A percentile compares a stretch with the other conserved stretches of the same genome.
These are phyloP conservation scores for Luscinia megarhynchos DNA, from an alignment of 2,797 vertebrate species.

Conservation along the genomic window DNA sequence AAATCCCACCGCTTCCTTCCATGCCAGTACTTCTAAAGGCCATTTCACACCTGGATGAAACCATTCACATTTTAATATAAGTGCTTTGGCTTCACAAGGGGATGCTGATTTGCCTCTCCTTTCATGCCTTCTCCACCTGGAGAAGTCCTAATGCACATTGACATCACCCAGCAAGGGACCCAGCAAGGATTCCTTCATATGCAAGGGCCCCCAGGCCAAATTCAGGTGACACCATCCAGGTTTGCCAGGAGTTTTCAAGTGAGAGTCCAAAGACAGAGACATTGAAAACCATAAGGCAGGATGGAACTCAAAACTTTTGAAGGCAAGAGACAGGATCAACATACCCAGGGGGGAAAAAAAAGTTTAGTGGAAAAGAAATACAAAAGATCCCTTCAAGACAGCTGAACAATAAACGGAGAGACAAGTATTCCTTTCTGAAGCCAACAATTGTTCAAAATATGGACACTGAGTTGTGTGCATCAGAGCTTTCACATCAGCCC, in stretches of 20 bases:
- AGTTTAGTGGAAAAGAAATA: not conserved
- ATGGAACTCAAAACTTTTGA: not conserved
- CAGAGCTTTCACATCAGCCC: not conserved
- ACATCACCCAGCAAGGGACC: not conserved
- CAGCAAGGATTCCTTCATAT: conserved; percentile 21
- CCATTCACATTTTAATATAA: conserved; percentile 37
- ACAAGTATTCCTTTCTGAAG: not conserved
- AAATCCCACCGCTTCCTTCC: not conserved
- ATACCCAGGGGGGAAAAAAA: not conserved
- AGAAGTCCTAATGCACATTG: not conserved
- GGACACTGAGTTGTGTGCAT: not conserved
- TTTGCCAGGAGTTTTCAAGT: not conserved
- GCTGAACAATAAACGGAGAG: not conserved
- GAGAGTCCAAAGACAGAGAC: not conserved
- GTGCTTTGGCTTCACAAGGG: not conserved
- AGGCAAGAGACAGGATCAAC: not conserved
- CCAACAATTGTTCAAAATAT: not conserved
- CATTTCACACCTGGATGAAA: conserved; percentile 21
- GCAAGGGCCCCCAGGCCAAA: not conserved
- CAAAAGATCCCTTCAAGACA: not conserved
- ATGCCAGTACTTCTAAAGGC: not conserved
- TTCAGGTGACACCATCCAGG: rapidly evolving
- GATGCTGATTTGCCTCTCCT: not conserved
- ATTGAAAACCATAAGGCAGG: not conserved
- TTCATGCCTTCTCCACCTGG: not conserved